These are phyloP conservation scores for Salvelinus fontinalis DNA, from an alignment of 2,113 vertebrate genomes.

Conservation along the genomic window DNA sequence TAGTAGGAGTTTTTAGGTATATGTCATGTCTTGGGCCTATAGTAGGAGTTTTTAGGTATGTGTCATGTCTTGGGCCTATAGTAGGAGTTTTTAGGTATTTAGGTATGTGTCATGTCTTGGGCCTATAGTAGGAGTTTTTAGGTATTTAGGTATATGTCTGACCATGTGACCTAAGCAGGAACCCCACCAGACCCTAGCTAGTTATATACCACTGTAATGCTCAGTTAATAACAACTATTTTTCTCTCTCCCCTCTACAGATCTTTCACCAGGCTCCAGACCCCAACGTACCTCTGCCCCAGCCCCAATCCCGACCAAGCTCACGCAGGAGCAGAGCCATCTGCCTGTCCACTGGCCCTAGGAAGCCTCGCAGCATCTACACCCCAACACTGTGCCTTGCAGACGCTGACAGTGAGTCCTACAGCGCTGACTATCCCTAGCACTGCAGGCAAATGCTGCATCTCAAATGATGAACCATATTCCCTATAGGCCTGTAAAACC, in stretches of 20 bases:
- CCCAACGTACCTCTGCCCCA: conserved; percentile 91
- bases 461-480: too few species aligned
- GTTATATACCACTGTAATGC: background rate
- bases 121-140: too few species aligned
- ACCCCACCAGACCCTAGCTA: too few species aligned
- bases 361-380: conserved; percentile 86
- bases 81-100: background rate
- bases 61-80: too few species aligned
- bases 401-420: conserved; percentile 91
- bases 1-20: too few species aligned
- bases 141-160: background rate
- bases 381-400: conserved; percentile 84
- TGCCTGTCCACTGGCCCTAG: conserved; percentile 87
- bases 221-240: background rate
- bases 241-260: conserved; percentile 63
- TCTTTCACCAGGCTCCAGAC: conserved; percentile 91
- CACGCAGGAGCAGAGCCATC: conserved; percentile 87
- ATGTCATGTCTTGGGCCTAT: too few species aligned
- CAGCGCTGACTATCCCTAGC: background rate
- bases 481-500: too few species aligned
- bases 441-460: too few species aligned
- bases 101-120: background rate
- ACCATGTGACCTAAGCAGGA: background rate
- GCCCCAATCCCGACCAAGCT: conserved; percentile 82
- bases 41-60: too few species aligned